Percentiles rank a stretch among this genome's conserved stretches.
Conservation (phyloP, 2,113 vertebrate species). For the Semicossyphus pulcher region DNA sequence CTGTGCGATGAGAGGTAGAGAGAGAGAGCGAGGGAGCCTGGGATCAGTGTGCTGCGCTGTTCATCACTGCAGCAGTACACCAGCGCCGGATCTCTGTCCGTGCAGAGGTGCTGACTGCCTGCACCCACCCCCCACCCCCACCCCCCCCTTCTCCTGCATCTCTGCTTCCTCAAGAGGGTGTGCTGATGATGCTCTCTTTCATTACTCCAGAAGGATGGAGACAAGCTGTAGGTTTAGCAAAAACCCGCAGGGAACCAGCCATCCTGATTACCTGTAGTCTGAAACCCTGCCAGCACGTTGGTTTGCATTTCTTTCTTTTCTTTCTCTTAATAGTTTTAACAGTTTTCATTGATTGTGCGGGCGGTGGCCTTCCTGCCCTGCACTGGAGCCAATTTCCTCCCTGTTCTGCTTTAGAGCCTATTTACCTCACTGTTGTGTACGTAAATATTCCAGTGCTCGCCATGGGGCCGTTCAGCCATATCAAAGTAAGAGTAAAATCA, state of each 20-base stretch:
- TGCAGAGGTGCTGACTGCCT: conserved; percentile 70
- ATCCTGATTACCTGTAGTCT: conserved; percentile 53
- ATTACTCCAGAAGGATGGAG: conserved; percentile 60
- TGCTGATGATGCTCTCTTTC: conserved; percentile 69
- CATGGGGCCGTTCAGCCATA: conserved; percentile 37
- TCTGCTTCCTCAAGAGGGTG: conserved; percentile 61
- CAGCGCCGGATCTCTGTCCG: conserved; percentile 72
- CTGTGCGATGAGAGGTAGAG: conserved; percentile 68
- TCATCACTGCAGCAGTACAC: conserved; percentile 85
- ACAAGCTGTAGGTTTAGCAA: conserved; percentile 60
- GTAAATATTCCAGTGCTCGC: conserved; percentile 14
- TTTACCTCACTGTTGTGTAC: conserved; percentile 30
- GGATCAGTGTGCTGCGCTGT: conserved; percentile 79
- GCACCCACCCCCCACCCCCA: conserved; percentile 30
- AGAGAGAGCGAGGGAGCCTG: conserved; percentile 62
- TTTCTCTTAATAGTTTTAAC: conserved; percentile 48
- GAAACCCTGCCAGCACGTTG: conserved; percentile 49
- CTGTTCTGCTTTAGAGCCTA: not conserved
- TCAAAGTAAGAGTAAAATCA: conserved; percentile 38
- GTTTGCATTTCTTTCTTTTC: conserved; percentile 30
- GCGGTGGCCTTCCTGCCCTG: conserved; percentile 37
- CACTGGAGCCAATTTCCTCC: conserved; percentile 23
- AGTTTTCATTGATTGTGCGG: conserved; percentile 45
- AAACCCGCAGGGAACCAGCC: conserved; percentile 46
- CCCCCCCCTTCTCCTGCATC: conserved; percentile 48